Evolutionary conservation across 2,888 invertebrate species (phyloP), one percentile per base, ranked within the genome.

Genomic region (Syrista parreyssii): DNA sequence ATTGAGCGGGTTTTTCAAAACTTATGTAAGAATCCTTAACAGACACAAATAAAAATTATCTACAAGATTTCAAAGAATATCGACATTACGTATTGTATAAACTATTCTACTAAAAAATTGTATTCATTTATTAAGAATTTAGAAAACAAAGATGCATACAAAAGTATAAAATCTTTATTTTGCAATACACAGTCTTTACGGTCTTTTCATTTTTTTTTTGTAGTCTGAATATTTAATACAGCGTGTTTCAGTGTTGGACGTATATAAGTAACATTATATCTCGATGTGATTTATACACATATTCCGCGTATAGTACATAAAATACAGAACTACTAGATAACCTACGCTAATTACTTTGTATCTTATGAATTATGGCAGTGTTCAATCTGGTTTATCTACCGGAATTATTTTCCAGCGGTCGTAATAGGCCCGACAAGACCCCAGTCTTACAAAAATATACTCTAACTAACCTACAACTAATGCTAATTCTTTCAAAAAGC

Each of bases 91-190:
- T 4, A 15, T 15, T 15, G 12, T 1, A 15, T 40, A 15, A 40
- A 15, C 40, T 15, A 40, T 40, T 4, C 15, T 40, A 40, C 4
- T 4, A 15, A 40, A 4, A 40, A 40, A 15, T 15, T 40, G 40
- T 1, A 40, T 40, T 15, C 15, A 40, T 6, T 40, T 15, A 40
- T 40, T 55, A 23, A 55, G 55, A 55, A 55, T 55, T 55, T 23
- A 9, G 23, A 23, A 55, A 55, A 55, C 23, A 55, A 68, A 55
- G 55, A 75, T 76, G 33, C 77, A 78, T 83, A 86, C 83, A 85
- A 88, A 88, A 88, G 82, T 88, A 88, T 86, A 87, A 88, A 86
- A 87, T 82, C 82, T 85, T 82, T 84, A 84, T 87, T 86, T 79
- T 84, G 74, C 74, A 74, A 35, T 74, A 74, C 33, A 74, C 74